phyloP scores from a whole-genome alignment of 2,888 invertebrate species.

The Anoncus sp. region DNA sequence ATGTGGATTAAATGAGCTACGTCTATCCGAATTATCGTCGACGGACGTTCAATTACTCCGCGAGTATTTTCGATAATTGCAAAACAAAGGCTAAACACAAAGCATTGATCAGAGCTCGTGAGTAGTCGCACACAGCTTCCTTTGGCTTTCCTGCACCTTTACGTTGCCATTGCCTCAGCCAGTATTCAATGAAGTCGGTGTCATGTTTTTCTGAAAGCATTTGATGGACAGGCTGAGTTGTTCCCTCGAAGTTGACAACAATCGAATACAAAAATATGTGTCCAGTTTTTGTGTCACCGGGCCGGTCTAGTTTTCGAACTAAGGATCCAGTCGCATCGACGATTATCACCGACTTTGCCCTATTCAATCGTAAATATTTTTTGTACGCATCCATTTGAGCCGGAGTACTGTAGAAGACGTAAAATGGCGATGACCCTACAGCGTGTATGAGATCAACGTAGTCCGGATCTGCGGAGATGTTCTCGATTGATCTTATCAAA shows the following conservation, averaged over 20 bases:
- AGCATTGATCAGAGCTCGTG: conserved; percentile 2
- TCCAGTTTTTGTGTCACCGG: conserved; percentile 23
- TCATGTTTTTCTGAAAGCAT: conserved; percentile 49
- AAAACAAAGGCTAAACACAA: conserved; percentile 1
- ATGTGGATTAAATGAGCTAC: conserved; percentile 53
- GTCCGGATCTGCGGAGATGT: conserved; percentile 81
- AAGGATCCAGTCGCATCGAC: conserved; percentile 44
- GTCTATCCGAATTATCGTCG: conserved; percentile 46
- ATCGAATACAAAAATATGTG: conserved; percentile 34
- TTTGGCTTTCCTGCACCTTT: conserved; percentile 11
- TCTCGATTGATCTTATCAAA: conserved; percentile 2
- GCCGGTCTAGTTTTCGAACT: conserved; percentile 8
- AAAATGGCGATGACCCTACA: conserved; percentile 83
- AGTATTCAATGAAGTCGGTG: conserved; percentile 50
- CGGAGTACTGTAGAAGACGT: conserved; percentile 12
- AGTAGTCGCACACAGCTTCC: conserved; percentile 15
- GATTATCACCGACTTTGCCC: background rate
- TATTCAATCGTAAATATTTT: conserved; percentile 5
- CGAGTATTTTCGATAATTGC: background rate
- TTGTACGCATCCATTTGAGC: conserved; percentile 28
- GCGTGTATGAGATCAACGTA: conserved; percentile 84
- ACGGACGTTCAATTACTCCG: background rate
- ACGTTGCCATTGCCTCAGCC: conserved; percentile 42
- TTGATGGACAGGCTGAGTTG: conserved; percentile 6
- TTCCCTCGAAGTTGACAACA: conserved; percentile 35